Base-by-base conservation (phyloP, 2,888 invertebrate species). In the Eulithis prunata region DNA sequence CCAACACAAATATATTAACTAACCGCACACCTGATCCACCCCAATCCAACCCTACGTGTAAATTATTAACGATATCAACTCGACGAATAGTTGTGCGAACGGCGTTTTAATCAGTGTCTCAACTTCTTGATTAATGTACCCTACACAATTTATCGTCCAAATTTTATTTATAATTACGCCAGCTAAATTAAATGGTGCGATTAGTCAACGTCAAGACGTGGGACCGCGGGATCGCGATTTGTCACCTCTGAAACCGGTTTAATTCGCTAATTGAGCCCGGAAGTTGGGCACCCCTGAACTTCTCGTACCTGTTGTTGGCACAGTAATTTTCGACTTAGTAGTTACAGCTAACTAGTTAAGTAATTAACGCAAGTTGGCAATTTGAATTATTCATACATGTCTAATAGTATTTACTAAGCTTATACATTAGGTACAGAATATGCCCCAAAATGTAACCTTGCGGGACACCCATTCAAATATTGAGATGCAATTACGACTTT, bases 51-150 rank as follows among this genome's bases (percentile, higher is more conserved):
- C 84, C 82, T 80, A 81, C 88, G 82, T 86, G 84, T 92, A 87
- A 90, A 92, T 92, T 91, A 93, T 93, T 88, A 90, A 93, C 92
- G 87, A 88, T 90, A 91, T 91, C 88, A 90, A 90, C 88, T 89
- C 85, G 79, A 83, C 86, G 80, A 93, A 93, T 93, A 93, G 93
- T 93, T 93, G 79, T 85, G 80, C 83, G 88, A 91, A 93, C 91
- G 89, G 91, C 87, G 89, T 93, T 93, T 93, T 93, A 93, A 93
- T 93, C 93, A 93, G 93, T 91, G 93, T 93, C 93, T 87, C 88
- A 93, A 93, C 91, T 93, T 93, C 92, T 93, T 93, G 93, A 93
- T 93, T 93, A 93, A 93, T 93, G 92, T 85, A 81, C 88, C 86
- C 87, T 83, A 83, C 75, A 71, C 85, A 92, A 92, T 92, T 93